Evolutionary conservation across 1,140 invertebrate species (phyloP).

Genomic region (Drosophila lacertosa): DNA sequence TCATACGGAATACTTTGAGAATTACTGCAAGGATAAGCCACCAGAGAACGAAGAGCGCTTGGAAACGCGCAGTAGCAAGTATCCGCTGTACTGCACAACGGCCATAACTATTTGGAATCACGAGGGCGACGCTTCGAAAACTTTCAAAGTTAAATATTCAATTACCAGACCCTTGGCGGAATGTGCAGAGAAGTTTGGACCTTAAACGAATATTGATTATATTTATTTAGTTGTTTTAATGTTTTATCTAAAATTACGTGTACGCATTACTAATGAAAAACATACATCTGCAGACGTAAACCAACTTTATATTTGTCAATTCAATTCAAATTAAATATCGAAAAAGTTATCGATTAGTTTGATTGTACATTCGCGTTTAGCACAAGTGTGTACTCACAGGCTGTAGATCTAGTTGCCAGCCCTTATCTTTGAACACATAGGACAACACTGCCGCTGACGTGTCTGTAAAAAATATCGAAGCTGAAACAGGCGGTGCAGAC

Average conservation of each 20-base stretch:
- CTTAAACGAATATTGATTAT: not conserved
- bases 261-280: not conserved
- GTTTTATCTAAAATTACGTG: constrained; percentile 4
- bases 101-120: constrained; percentile 72
- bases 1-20: constrained; percentile 69
- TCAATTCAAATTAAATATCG: not conserved
- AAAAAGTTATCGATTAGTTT: not conserved
- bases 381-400: constrained; percentile 18
- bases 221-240: constrained; percentile 4
- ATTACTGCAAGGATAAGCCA: constrained; percentile 71
- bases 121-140: constrained; percentile 68
- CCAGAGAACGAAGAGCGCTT: constrained; percentile 57
- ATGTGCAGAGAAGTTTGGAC: constrained; percentile 72
- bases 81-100: constrained; percentile 73
- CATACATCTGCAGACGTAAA: not conserved
- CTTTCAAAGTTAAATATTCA: constrained; percentile 62
- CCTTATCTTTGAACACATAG: constrained; percentile 7
- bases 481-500: constrained; percentile 65
- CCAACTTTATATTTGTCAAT: not conserved
- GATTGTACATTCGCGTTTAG: not conserved
- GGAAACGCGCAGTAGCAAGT: constrained; percentile 61
- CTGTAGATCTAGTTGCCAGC: constrained; percentile 3
- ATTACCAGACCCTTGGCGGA: constrained; percentile 67
- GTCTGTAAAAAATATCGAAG: constrained; percentile 62
- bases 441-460: constrained; percentile 57